These are phyloP conservation scores for Platycnemis pennipes DNA, from an alignment of 2,888 invertebrate genomes.

Conservation along the genomic window DNA sequence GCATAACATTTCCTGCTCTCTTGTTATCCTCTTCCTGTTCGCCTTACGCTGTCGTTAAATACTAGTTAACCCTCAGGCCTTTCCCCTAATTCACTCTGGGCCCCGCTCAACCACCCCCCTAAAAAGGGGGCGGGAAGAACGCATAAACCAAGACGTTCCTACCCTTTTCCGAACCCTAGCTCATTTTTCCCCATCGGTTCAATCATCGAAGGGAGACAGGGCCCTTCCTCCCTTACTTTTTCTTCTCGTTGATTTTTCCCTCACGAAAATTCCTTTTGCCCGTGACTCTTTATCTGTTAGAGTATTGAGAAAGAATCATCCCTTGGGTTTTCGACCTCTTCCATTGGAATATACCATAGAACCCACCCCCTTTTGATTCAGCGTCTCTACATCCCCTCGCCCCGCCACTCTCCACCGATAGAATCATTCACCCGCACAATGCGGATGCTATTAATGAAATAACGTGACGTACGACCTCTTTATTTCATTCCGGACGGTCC, in stretches of 20 bases:
- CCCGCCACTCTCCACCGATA: background rate
- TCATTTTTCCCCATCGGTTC: constrained; percentile 23
- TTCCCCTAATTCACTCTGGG: background rate
- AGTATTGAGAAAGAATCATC: constrained; percentile 2
- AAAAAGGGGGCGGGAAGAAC: background rate
- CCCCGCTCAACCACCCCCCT: background rate
- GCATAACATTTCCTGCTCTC: too few relatives aligned
- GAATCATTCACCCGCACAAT: background rate
- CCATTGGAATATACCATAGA: background rate
- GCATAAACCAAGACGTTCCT: background rate
- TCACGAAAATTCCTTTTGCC: background rate
- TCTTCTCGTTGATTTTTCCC: background rate
- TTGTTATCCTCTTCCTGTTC: too few relatives aligned
- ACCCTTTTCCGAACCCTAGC: background rate
- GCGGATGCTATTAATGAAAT: constrained; percentile 12
- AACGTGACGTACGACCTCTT: constrained; percentile 18
- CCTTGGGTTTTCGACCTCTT: background rate
- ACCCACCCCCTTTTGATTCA: background rate
- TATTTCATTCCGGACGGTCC: constrained; percentile 1
- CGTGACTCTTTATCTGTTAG: background rate
- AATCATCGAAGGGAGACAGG: constrained; percentile 31
- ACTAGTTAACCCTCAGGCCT: background rate
- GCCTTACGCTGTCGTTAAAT: background rate
- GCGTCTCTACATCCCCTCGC: background rate
- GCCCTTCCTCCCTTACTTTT: background rate